Conservation (phyloP, 2,113 vertebrate species). For the Recurvirostra avosetta region DNA sequence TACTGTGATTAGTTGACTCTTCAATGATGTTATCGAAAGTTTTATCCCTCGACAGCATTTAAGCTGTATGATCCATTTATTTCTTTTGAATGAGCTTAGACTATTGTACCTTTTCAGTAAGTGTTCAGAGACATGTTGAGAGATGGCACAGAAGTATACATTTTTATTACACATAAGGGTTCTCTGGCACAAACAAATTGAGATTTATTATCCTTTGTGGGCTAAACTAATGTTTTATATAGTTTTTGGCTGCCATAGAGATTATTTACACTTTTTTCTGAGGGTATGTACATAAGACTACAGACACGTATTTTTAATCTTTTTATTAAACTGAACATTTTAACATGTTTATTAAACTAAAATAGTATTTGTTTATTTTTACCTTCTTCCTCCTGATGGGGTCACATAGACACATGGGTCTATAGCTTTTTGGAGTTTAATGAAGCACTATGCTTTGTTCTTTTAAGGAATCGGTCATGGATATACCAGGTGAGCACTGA, state of each 20-base stretch:
- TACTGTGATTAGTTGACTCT: not conserved
- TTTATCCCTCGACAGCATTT: not conserved
- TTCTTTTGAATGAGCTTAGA: not conserved
- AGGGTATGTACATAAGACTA: not conserved
- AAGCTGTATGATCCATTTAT: not conserved
- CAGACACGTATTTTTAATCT: not conserved
- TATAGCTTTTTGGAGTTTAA: not conserved
- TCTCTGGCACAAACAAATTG: not conserved
- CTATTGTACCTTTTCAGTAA: not conserved
- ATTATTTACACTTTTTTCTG: not conserved
- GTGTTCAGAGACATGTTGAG: not conserved
- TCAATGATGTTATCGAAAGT: not conserved
- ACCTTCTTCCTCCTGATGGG: not conserved
- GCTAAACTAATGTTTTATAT: not conserved
- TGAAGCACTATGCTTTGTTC: not conserved
- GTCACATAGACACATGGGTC: not conserved
- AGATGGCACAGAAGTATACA: not conserved
- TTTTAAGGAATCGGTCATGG: not conserved
- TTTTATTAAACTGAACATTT: not conserved
- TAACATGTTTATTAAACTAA: not conserved
- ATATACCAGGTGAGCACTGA: not conserved
- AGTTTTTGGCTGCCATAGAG: not conserved
- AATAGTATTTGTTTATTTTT: not conserved
- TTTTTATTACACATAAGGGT: not conserved
- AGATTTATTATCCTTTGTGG: not conserved